phyloP scores from a whole-genome alignment of 1,140 invertebrate species.

The Halesus radiatus region DNA sequence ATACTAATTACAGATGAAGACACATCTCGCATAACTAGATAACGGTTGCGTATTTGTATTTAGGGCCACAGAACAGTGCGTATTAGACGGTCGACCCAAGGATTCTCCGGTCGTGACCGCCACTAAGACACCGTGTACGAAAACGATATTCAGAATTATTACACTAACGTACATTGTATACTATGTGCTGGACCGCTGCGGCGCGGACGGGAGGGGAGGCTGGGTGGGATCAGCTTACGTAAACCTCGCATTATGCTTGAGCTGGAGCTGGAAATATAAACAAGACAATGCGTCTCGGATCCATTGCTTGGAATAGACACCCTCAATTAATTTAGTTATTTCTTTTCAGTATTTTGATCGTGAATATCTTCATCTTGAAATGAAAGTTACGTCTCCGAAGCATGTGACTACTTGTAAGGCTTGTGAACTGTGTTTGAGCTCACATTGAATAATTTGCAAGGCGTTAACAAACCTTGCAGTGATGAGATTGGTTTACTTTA shows the following conservation, averaged over 20 bases:
- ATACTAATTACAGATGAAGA: conserved; percentile 3
- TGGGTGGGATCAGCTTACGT: not conserved
- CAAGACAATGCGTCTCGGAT: not conserved
- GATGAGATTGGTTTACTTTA: too few relatives aligned
- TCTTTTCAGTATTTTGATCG: too few relatives aligned
- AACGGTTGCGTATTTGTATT: conserved; percentile 23
- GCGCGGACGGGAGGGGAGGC: not conserved
- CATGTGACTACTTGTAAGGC: too few relatives aligned
- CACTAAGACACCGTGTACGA: conserved; percentile 13
- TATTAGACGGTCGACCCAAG: conserved; percentile 20
- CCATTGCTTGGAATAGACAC: too few relatives aligned
- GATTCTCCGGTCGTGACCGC: conserved; percentile 31
- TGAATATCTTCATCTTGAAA: too few relatives aligned
- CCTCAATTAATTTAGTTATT: too few relatives aligned
- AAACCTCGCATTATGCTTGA: not conserved
- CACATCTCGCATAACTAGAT: conserved; percentile 9
- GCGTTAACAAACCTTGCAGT: too few relatives aligned
- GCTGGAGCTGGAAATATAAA: too few relatives aligned
- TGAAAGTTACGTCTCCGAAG: too few relatives aligned
- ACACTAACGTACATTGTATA: not conserved
- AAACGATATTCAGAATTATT: not conserved
- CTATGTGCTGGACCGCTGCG: too few relatives aligned
- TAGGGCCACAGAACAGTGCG: not conserved
- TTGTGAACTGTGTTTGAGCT: too few relatives aligned
- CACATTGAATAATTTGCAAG: too few relatives aligned